phyloP scores from a whole-genome alignment of 2,888 invertebrate genomes.

The Luperina nickerlii region DNA sequence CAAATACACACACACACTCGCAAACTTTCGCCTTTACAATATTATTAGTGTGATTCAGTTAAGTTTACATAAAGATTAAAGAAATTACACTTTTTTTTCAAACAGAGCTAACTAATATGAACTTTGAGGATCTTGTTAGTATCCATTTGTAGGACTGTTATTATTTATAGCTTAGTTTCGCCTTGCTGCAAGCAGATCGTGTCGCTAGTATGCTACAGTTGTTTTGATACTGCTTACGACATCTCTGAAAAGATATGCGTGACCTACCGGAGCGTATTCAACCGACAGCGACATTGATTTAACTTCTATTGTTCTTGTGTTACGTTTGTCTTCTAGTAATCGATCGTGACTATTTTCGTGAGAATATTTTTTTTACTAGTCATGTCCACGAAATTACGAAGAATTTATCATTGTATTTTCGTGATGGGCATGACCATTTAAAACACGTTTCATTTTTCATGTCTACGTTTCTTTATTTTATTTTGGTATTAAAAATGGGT shows the following conservation, averaged over 20 bases:
- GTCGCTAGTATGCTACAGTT: not conserved
- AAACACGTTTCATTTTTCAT: not conserved
- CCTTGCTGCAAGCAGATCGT: not conserved
- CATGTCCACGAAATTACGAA: not conserved
- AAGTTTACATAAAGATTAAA: not conserved
- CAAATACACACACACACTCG: too few relatives aligned
- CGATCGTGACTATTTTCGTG: slow-evolving; percentile 11
- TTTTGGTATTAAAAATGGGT: not conserved
- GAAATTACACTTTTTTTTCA: not conserved
- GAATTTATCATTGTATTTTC: too few relatives aligned
- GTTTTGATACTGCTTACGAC: slow-evolving; percentile 30
- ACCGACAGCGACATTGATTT: slow-evolving; percentile 14
- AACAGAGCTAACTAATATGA: not conserved
- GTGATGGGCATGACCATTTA: not conserved
- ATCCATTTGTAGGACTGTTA: not conserved
- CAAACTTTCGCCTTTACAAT: too few relatives aligned
- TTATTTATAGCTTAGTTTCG: slow-evolving; percentile 7
- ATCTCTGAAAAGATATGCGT: slow-evolving; percentile 33
- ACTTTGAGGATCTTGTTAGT: not conserved
- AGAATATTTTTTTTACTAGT: not conserved
- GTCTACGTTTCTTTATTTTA: not conserved
- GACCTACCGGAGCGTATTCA: slow-evolving; percentile 22
- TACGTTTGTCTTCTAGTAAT: not conserved
- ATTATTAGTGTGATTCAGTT: too few relatives aligned
- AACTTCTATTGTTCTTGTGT: slow-evolving; percentile 20